These are phyloP conservation scores for Heliconius aoede DNA, from an alignment of 2,888 invertebrate species.

Conservation along the genomic window DNA sequence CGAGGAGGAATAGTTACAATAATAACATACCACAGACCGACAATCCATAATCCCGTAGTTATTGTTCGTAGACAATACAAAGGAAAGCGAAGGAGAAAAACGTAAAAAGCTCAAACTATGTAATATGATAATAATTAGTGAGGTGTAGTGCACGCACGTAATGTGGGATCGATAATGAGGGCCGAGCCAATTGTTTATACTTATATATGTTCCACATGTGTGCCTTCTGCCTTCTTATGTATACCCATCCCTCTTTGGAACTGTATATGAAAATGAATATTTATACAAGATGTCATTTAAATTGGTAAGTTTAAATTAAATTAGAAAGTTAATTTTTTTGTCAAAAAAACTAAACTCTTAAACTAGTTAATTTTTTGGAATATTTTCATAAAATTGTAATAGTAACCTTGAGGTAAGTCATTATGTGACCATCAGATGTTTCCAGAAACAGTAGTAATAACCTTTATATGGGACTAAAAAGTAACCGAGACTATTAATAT, in stretches of 20 bases:
- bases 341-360: background rate
- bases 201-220: constrained; percentile 71
- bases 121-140: constrained; percentile 18
- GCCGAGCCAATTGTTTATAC: constrained; percentile 67
- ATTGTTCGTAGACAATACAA: constrained; percentile 66
- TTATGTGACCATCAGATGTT: no score
- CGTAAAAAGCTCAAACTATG: constrained; percentile 52
- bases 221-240: constrained; percentile 42
- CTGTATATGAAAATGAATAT: background rate
- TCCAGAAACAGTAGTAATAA: no score
- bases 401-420: no score
- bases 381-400: no score
- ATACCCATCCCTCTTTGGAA: background rate
- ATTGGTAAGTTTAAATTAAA: no score
- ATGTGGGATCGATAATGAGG: constrained; percentile 70
- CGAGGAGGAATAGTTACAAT: background rate
- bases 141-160: constrained; percentile 39
- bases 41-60: constrained; percentile 70
- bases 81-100: constrained; percentile 71
- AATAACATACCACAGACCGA: constrained; percentile 69
- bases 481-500: no score
- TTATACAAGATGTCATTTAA: background rate
- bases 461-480: no score
- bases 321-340: no score
- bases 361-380: no score